Conservation (phyloP, 2,888 invertebrate genomes). For the Plagodis dolabraria region DNA sequence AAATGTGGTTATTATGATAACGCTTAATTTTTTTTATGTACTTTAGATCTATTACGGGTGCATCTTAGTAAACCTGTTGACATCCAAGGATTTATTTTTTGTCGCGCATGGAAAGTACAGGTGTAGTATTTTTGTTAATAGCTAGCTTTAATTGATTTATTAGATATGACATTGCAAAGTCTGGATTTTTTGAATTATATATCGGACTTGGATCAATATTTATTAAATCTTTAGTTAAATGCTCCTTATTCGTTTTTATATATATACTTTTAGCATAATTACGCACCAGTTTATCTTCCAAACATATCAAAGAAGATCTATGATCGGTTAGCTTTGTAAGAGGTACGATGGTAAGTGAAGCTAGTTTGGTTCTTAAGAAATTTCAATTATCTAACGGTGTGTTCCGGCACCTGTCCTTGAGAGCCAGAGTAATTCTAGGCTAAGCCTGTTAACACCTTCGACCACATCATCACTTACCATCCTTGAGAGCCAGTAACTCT, state of each 20-base stretch:
- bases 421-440: too few relatives aligned
- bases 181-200: conserved; percentile 4
- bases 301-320: background rate
- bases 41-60: conserved; percentile 9
- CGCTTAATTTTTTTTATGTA: conserved; percentile 7
- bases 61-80: conserved; percentile 11
- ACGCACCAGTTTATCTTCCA: background rate
- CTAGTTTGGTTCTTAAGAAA: background rate
- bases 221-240: background rate
- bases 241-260: background rate
- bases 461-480: too few relatives aligned
- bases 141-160: background rate
- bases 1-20: conserved; percentile 7
- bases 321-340: background rate
- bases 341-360: conserved; percentile 1
- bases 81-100: conserved; percentile 6
- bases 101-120: background rate
- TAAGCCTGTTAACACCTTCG: too few relatives aligned
- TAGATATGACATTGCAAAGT: background rate
- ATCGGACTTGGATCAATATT: conserved; percentile 6
- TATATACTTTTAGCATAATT: background rate
- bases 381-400: too few relatives aligned
- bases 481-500: too few relatives aligned
- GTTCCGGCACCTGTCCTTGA: too few relatives aligned
- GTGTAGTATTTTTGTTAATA: background rate